Evolutionary conservation across 2,113 vertebrate species (phyloP).

Genomic region (Furnarius figulus): DNA sequence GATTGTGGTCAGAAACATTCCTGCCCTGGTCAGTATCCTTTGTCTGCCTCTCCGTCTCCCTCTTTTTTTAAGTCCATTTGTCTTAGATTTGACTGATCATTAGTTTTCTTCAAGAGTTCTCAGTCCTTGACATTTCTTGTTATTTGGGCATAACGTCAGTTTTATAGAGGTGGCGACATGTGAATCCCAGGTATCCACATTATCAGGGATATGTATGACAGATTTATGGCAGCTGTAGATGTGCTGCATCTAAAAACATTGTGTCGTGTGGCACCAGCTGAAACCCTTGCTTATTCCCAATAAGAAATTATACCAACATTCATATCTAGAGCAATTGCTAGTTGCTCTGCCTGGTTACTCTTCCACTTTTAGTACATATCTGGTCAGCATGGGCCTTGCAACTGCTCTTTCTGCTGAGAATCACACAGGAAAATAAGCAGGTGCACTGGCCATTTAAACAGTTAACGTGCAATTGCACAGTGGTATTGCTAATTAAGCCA

Average conservation of each 20-base stretch:
- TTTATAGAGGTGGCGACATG: rapidly evolving
- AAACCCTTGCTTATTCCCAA: neutral
- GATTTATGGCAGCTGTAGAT: neutral
- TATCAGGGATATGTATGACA: neutral
- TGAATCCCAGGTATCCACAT: neutral
- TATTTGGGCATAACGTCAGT: neutral
- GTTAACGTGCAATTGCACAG: neutral
- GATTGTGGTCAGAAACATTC: neutral
- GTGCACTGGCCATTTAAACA: neutral
- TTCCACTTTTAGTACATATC: neutral
- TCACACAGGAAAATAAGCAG: neutral
- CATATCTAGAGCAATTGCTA: neutral
- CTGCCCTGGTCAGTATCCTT: neutral
- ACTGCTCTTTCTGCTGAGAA: neutral
- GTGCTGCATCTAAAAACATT: neutral
- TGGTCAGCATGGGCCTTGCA: neutral
- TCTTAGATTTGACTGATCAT: neutral
- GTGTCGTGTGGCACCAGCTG: neutral
- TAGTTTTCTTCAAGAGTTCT: neutral
- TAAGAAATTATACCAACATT: neutral
- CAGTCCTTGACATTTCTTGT: neutral
- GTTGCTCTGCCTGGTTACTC: neutral
- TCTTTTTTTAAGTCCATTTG: neutral
- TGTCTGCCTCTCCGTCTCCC: neutral
- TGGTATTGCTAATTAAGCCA: neutral